Base-by-base conservation (phyloP, 2,888 invertebrate species). In the Notocelia uddmanniana region DNA sequence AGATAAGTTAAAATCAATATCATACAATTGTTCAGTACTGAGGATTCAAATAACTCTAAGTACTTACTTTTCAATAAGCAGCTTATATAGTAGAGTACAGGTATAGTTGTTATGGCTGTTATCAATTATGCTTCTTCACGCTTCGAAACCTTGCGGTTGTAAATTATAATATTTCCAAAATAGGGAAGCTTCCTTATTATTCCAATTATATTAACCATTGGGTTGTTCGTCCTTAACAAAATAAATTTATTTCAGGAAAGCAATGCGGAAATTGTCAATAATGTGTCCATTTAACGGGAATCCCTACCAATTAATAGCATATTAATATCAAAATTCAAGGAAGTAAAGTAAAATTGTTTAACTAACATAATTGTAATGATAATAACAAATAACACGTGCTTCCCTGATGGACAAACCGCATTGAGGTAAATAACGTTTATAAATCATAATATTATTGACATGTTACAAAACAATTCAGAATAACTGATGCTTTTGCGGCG, bases 361-460 rank as follows among this genome's bases (percentile, higher is more conserved):
- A 54, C 34, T n/a, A 21, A n/a, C 21, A 52, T 37, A 52, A 50
- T 31, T 18, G 26, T 66, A 41, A 62, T 26, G 26, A 48, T 13
- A 21, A 21, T 52, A 69, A 15, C 21, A 45, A 52, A 50, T 59
- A 60, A 50, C 37, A 26, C 15, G 66, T 60, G 34, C 11, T 67
- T 72, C 60, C 72, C 67, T 13, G n/a, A n/a, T n/a, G 34, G 15
- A 18, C 10, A 18, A 60, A 62, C 34, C 67, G 19, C 54, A 59
- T 21, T 0, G 31, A 67, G 48, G 60, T 48, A 57, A 69, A 63
- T 52, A 62, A n/a, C 2, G 41, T 31, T n/a, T n/a, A n/a, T n/a
- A n/a, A n/a, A n/a, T n/a, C 57, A 23, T 67, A 48, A 26, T 72
- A 23, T 72, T 72, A 60, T 72, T 72, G 67, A 37, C 37, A 59